Evolutionary conservation across 2,888 invertebrate species (phyloP).

Genomic region (Chironomus tentans): DNA sequence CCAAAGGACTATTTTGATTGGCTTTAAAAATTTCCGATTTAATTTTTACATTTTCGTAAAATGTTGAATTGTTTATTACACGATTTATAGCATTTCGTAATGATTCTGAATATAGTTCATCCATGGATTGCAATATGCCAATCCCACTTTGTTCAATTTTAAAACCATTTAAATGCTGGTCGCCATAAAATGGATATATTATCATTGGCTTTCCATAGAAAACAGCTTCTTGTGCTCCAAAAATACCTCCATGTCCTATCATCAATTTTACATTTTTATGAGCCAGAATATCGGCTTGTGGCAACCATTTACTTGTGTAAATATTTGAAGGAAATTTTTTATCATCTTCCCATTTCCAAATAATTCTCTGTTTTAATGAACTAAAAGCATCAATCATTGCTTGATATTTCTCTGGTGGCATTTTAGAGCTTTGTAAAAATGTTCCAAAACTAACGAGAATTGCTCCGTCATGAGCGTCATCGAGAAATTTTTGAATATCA

Average conservation of each 20-base stretch:
- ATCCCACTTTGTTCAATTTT: slow-evolving; percentile 36
- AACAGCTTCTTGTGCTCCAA: slow-evolving; percentile 45
- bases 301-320: slow-evolving; percentile 42
- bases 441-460: slow-evolving; percentile 44
- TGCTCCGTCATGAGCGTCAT: slow-evolving; percentile 38
- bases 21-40: slow-evolving; percentile 4
- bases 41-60: neutral
- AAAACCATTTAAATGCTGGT: slow-evolving; percentile 41
- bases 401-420: slow-evolving; percentile 36
- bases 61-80: slow-evolving; percentile 27
- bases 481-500: slow-evolving; percentile 38
- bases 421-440: slow-evolving; percentile 36
- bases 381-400: slow-evolving; percentile 38
- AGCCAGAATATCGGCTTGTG: slow-evolving; percentile 44
- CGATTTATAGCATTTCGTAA: slow-evolving; percentile 35
- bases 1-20: slow-evolving; percentile 10
- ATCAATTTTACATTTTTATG: slow-evolving; percentile 46
- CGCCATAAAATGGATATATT: slow-evolving; percentile 43
- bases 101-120: slow-evolving; percentile 33
- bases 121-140: slow-evolving; percentile 35
- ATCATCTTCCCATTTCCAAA: slow-evolving; percentile 43
- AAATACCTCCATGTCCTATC: slow-evolving; percentile 48
- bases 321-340: slow-evolving; percentile 39
- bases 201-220: slow-evolving; percentile 43
- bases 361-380: slow-evolving; percentile 39